Conservation (phyloP, 2,797 vertebrate genomes). For the Sebastiscus albofasciatus region DNA sequence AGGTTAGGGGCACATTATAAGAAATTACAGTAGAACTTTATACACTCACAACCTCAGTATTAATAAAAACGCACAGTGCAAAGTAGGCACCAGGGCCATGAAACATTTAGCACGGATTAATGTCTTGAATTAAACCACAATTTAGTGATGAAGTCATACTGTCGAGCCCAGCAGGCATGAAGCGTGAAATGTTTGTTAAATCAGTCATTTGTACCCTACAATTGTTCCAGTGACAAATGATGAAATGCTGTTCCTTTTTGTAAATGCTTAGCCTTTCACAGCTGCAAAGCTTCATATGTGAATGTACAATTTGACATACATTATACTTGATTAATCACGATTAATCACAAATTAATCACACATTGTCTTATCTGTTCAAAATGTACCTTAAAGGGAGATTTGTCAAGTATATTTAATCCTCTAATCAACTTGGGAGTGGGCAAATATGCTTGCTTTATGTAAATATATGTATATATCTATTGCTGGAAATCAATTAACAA, state of each 20-base stretch:
- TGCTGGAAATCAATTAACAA: no score
- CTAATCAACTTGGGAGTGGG: no score
- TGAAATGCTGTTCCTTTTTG: background rate
- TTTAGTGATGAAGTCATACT: background rate
- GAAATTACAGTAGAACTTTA: background rate
- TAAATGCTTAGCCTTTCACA: background rate
- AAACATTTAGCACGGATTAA: background rate
- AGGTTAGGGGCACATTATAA: background rate
- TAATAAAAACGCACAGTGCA: background rate
- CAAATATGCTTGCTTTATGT: no score
- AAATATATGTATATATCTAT: no score
- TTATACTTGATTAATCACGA: no score
- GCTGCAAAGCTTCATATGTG: background rate
- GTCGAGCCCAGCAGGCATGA: background rate
- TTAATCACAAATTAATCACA: no score
- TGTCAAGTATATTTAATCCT: no score
- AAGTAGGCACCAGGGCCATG: background rate
- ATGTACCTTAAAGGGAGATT: no score
- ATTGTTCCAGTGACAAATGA: background rate
- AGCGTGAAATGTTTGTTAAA: background rate
- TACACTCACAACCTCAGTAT: background rate
- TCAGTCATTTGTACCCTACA: background rate
- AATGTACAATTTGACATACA: background rate
- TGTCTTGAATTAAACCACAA: background rate
- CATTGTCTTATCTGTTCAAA: no score